These are phyloP conservation scores for Pogonus chalceus DNA, from an alignment of 1,140 invertebrate genomes.

Conservation along the genomic window DNA sequence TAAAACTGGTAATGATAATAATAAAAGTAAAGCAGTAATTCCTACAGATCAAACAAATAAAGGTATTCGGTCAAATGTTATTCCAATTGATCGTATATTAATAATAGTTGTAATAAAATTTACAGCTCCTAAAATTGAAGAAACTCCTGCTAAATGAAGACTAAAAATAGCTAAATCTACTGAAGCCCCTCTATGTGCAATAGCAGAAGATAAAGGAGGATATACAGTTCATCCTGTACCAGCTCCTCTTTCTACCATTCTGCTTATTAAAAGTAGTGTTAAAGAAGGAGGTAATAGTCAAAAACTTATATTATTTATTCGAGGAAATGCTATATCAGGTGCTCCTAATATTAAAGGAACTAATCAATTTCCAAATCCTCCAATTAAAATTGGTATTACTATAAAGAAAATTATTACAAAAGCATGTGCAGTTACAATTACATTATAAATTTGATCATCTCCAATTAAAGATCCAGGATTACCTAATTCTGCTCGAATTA, in stretches of 20 bases:
- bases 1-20: slow-evolving; percentile 54
- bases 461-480: slow-evolving; percentile 47
- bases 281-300: slow-evolving; percentile 55
- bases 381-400: slow-evolving; percentile 68
- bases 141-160: slow-evolving; percentile 53
- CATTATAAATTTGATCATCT: slow-evolving; percentile 62
- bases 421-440: slow-evolving; percentile 59
- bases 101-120: slow-evolving; percentile 54
- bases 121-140: slow-evolving; percentile 54
- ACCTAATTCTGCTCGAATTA: slow-evolving; percentile 59
- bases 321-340: slow-evolving; percentile 65
- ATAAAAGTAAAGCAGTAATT: slow-evolving; percentile 54
- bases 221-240: slow-evolving; percentile 60
- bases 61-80: slow-evolving; percentile 42
- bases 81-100: slow-evolving; percentile 42
- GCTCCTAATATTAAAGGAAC: slow-evolving; percentile 59
- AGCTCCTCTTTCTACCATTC: slow-evolving; percentile 48
- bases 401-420: slow-evolving; percentile 75
- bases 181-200: slow-evolving; percentile 46
- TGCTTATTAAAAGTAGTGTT: slow-evolving; percentile 45
- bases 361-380: slow-evolving; percentile 69
- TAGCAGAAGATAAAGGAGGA: slow-evolving; percentile 48
- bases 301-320: slow-evolving; percentile 72
- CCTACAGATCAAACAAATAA: slow-evolving; percentile 56
- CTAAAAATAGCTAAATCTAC: slow-evolving; percentile 59